phyloP scores from a whole-genome alignment of 2,888 invertebrate genomes.

The Horisme vitalbata region DNA sequence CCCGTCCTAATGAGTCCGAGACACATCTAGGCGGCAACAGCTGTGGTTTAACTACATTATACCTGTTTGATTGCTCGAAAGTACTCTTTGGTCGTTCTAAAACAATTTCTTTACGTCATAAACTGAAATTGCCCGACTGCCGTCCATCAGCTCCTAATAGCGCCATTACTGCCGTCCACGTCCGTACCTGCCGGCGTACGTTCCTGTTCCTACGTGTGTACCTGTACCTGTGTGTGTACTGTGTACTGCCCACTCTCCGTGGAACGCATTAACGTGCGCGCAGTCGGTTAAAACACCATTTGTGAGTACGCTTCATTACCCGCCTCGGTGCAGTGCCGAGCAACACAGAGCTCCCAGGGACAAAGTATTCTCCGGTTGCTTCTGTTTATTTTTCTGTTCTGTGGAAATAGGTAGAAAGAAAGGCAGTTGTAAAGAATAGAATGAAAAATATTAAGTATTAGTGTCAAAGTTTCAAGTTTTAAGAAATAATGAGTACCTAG shows the following conservation, averaged over 20 bases:
- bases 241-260: constrained; percentile 6
- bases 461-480: too few relatives aligned
- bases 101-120: constrained; percentile 21
- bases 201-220: too few relatives aligned
- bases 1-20: constrained; percentile 3
- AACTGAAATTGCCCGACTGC: constrained; percentile 13
- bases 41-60: constrained; percentile 11
- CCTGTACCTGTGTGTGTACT: too few relatives aligned
- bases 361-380: too few relatives aligned
- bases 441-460: too few relatives aligned
- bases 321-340: background rate
- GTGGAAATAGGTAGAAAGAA: too few relatives aligned
- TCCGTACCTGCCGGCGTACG: background rate
- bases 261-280: constrained; percentile 15
- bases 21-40: background rate
- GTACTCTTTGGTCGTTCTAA: constrained; percentile 12
- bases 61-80: constrained; percentile 17
- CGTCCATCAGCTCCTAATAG: constrained; percentile 26
- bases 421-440: too few relatives aligned
- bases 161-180: constrained; percentile 14
- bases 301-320: constrained; percentile 22
- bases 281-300: constrained; percentile 26
- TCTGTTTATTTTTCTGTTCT: too few relatives aligned
- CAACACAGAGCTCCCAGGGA: background rate
- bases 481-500: too few relatives aligned